Percentiles rank a stretch among this genome's conserved stretches.
These are phyloP conservation scores for Orthosia gothica DNA, from an alignment of 2,888 invertebrate species.

Conservation along the genomic window DNA sequence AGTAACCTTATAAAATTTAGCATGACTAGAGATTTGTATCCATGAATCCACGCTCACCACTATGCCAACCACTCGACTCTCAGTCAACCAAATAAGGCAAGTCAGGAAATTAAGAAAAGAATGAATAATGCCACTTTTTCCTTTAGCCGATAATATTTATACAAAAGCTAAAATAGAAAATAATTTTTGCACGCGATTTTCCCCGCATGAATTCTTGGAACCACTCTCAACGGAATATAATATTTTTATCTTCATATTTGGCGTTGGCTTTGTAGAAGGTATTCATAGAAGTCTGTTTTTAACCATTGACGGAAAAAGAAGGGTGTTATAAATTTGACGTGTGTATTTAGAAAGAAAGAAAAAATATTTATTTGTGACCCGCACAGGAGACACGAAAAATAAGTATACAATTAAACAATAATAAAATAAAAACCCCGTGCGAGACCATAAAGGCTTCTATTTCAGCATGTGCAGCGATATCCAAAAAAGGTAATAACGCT, in stretches of 20 bases:
- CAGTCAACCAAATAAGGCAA: background rate
- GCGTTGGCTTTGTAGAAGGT: background rate
- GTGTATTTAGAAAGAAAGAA: too few species aligned
- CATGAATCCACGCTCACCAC: background rate
- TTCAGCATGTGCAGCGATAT: too few species aligned
- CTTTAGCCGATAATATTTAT: background rate
- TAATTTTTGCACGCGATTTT: background rate
- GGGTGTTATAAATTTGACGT: too few species aligned
- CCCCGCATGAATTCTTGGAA: background rate
- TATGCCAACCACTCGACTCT: background rate
- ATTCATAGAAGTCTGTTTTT: too few species aligned
- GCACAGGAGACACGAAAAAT: too few species aligned
- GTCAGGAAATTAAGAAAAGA: slow-evolving; percentile 2
- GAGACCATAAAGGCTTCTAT: too few species aligned
- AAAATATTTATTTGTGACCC: too few species aligned
- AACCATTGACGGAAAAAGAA: too few species aligned
- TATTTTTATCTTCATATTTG: background rate
- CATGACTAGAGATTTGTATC: background rate
- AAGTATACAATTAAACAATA: too few species aligned
- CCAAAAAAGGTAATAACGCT: too few species aligned
- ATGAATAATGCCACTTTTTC: background rate
- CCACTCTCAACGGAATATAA: background rate
- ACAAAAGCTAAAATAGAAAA: slow-evolving; percentile 1
- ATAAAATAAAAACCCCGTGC: too few species aligned
- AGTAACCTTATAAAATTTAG: background rate